These are phyloP conservation scores for Loxodonta africana DNA, from an alignment of 2,113 vertebrate species.

Conservation along the genomic window DNA sequence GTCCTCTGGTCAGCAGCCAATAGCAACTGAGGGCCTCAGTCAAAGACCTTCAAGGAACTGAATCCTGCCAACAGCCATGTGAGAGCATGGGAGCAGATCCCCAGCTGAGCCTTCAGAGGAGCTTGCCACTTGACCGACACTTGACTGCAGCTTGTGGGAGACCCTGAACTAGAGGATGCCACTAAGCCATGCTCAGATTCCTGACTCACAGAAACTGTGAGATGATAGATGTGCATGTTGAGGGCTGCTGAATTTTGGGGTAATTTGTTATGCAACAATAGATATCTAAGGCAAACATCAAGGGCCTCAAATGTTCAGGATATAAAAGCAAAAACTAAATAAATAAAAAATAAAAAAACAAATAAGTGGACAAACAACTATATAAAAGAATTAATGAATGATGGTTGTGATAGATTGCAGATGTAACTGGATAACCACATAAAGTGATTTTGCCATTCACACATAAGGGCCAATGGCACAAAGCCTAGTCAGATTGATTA, in stretches of 20 bases:
- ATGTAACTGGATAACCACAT: background rate
- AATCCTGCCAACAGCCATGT: no score
- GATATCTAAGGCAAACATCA: background rate
- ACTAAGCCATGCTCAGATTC: background rate
- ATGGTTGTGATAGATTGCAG: background rate
- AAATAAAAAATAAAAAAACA: background rate
- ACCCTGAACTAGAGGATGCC: background rate
- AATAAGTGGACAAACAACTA: background rate
- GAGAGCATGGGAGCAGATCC: no score
- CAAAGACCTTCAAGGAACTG: no score
- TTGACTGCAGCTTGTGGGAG: background rate
- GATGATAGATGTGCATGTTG: no score
- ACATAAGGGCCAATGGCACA: no score
- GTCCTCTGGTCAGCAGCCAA: background rate
- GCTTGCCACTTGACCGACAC: background rate
- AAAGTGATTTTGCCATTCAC: background rate
- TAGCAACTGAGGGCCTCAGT: background rate
- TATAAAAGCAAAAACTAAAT: background rate
- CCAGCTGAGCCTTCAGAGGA: background rate
- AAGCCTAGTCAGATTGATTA: background rate
- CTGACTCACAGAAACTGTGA: no score
- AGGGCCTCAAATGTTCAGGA: background rate
- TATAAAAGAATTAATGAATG: background rate
- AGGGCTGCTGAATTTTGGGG: no score
- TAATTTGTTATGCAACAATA: background rate